phyloP scores from a whole-genome alignment of 2,888 invertebrate species.

The Priocnemis perturbator region DNA sequence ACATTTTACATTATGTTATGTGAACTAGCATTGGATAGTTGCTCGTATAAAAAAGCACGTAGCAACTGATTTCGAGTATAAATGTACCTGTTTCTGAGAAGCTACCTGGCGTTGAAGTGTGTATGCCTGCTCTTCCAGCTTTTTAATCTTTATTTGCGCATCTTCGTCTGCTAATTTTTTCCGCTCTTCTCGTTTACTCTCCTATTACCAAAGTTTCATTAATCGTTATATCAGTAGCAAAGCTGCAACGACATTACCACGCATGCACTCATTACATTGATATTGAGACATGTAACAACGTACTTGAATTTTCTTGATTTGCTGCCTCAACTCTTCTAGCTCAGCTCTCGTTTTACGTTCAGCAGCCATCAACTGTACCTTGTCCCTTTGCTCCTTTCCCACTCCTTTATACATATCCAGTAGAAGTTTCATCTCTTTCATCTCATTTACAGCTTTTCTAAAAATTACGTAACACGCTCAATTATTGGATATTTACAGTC shows the following conservation, averaged over 20 bases:
- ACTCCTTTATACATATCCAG: conserved; percentile 99
- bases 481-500: neutral
- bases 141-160: conserved; percentile 94
- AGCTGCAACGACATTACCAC: conserved; percentile 2
- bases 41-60: neutral
- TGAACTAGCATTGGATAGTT: too few species aligned
- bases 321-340: conserved; percentile 90
- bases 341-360: conserved; percentile 94
- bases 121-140: conserved; percentile 94
- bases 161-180: conserved; percentile 96
- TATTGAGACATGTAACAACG: neutral
- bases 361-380: conserved; percentile 96
- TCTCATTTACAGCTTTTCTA: conserved; percentile 93
- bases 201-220: conserved; percentile 76
- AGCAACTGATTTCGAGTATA: neutral
- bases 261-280: neutral
- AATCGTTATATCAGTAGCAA: neutral
- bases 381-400: conserved; percentile 96
- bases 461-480: conserved; percentile 9
- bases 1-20: too few species aligned
- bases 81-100: conserved; percentile 84
- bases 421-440: conserved; percentile 94
- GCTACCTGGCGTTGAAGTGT: conserved; percentile 94
- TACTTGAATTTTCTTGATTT: conserved; percentile 90
- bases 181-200: conserved; percentile 92